Percentiles rank a stretch among this genome's conserved stretches.
Evolutionary conservation across 1,140 invertebrate genomes (phyloP).

Genomic region (Euura saliciscinereae): DNA sequence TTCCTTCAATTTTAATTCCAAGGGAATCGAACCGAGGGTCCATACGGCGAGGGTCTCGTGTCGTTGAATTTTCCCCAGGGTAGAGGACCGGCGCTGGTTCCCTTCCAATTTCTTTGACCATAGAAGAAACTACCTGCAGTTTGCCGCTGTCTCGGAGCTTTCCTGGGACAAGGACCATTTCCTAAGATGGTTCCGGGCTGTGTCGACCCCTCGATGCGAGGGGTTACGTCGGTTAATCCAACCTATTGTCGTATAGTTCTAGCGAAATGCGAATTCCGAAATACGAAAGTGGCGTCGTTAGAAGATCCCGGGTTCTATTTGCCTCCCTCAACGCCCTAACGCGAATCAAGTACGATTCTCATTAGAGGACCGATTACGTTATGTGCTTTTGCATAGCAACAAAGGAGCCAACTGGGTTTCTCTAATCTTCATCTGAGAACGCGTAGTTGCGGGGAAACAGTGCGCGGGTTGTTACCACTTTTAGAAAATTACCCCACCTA

Average conservation of each 20-base stretch:
- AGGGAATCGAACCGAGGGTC: background rate
- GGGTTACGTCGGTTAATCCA: background rate
- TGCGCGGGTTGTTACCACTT: background rate
- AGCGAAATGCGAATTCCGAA: too few relatives aligned
- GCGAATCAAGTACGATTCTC: background rate
- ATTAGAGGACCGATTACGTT: slow-evolving; percentile 4
- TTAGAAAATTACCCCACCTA: background rate
- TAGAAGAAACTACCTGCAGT: too few relatives aligned
- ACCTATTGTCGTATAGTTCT: background rate
- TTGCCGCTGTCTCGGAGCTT: background rate
- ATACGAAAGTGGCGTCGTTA: background rate
- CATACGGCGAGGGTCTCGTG: background rate
- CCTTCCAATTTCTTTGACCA: too few relatives aligned
- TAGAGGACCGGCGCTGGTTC: too few relatives aligned
- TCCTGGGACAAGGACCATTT: background rate
- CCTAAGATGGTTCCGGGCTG: background rate
- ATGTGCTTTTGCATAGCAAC: background rate
- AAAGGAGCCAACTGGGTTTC: background rate
- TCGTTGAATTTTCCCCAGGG: too few relatives aligned
- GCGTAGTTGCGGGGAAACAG: background rate
- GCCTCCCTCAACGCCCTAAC: background rate
- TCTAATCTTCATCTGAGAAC: background rate
- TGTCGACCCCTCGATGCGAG: background rate
- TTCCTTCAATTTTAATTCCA: background rate
- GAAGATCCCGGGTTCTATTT: background rate